Percentiles rank a stretch among this genome's conserved stretches.
phyloP scores from a whole-genome alignment of 1,140 invertebrate genomes.

The Cydia fagiglandana region DNA sequence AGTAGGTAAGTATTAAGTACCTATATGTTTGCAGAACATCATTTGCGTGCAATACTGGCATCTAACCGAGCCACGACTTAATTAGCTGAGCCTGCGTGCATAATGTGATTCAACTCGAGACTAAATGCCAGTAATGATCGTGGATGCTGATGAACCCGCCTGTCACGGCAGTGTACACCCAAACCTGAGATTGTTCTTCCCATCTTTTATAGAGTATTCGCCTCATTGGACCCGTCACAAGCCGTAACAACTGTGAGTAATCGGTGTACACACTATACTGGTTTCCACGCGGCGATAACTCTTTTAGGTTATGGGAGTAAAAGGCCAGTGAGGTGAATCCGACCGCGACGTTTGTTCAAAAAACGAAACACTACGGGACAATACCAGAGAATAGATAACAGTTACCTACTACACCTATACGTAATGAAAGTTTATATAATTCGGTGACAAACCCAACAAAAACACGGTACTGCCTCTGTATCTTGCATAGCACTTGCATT shows the following conservation, averaged over 20 bases:
- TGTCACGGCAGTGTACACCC: not conserved
- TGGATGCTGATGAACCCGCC: slow-evolving; percentile 4
- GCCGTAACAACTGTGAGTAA: not conserved
- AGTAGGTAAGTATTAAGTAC: too few relatives aligned
- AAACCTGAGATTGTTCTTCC: not conserved
- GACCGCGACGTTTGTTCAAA: slow-evolving; percentile 23
- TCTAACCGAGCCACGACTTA: not conserved
- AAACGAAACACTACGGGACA: slow-evolving; percentile 7
- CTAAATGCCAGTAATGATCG: not conserved
- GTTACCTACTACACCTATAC: not conserved
- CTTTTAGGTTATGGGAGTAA: not conserved
- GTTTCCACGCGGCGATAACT: not conserved
- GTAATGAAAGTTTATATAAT: not conserved
- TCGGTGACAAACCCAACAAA: not conserved
- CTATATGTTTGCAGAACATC: not conserved
- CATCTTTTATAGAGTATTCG: not conserved
- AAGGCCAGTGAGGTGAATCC: slow-evolving; percentile 9
- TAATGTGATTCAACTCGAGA: not conserved
- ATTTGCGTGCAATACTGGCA: not conserved
- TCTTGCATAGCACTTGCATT: too few relatives aligned
- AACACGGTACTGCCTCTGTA: not conserved
- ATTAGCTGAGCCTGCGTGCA: not conserved
- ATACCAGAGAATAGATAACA: not conserved
- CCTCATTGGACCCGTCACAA: not conserved
- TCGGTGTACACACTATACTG: not conserved